Percentiles rank a stretch among this genome's conserved stretches.
phyloP scores from a whole-genome alignment of 2,888 invertebrate genomes.

The Apamea epomidion region DNA sequence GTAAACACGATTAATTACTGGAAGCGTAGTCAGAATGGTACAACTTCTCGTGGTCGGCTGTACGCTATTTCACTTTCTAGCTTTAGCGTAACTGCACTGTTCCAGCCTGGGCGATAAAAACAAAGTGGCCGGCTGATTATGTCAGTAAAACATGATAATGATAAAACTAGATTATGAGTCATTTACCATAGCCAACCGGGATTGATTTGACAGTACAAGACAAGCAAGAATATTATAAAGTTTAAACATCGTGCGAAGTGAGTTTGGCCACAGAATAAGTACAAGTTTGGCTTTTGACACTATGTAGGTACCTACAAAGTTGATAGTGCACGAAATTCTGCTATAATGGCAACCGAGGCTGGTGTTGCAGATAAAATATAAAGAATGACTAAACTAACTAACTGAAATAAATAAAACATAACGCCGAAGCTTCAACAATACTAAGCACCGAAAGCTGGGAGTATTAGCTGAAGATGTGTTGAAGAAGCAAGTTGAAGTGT shows the following conservation, averaged over 20 bases:
- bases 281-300: background rate
- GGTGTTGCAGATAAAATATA: background rate
- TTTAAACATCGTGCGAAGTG: background rate
- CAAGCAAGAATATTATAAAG: background rate
- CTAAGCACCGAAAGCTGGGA: background rate
- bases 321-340: background rate
- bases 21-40: conserved; percentile 66
- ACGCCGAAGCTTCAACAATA: too few species aligned
- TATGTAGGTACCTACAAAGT: background rate
- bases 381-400: background rate
- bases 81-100: conserved; percentile 56
- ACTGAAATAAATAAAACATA: too few species aligned
- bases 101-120: conserved; percentile 62
- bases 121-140: conserved; percentile 70
- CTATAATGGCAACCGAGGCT: background rate
- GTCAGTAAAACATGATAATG: conserved; percentile 61
- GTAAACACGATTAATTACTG: conserved; percentile 76
- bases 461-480: background rate
- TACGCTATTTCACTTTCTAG: conserved; percentile 84
- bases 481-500: background rate
- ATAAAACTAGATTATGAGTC: conserved; percentile 55
- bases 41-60: conserved; percentile 76
- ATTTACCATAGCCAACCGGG: background rate
- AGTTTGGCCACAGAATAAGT: background rate
- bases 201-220: background rate